A percentile compares a stretch with the other conserved stretches of the same genome.
Evolutionary conservation across 2,888 invertebrate species (phyloP).

Genomic region (Fabriciana adippe): DNA sequence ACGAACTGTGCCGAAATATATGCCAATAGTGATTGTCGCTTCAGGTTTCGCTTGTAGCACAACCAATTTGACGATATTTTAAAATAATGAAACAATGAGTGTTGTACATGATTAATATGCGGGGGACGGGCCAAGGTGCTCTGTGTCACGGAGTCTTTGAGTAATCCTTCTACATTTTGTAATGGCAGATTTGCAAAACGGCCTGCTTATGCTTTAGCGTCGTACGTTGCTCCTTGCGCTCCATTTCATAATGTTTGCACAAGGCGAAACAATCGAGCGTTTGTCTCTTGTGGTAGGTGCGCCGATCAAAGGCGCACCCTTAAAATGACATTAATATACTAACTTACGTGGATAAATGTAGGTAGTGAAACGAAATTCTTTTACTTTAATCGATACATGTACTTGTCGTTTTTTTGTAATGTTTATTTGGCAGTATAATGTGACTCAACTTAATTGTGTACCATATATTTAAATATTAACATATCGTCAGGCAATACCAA

Average conservation of each 20-base stretch:
- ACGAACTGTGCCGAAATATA: conserved; percentile 52
- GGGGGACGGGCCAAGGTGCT: conserved; percentile 48
- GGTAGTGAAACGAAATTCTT: background rate
- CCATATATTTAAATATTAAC: conserved; percentile 20
- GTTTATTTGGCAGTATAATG: background rate
- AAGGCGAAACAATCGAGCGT: conserved; percentile 61
- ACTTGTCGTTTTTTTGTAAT: background rate
- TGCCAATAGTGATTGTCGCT: conserved; percentile 13
- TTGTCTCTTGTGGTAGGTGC: conserved; percentile 56
- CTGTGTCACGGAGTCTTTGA: conserved; percentile 50
- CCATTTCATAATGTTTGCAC: conserved; percentile 76
- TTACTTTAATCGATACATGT: background rate
- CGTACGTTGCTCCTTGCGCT: conserved; percentile 65
- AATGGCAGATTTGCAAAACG: conserved; percentile 66
- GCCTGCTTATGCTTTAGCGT: conserved; percentile 59
- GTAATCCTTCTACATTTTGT: conserved; percentile 64
- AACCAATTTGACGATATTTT: conserved; percentile 49
- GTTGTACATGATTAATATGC: conserved; percentile 61
- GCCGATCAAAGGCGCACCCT: conserved; percentile 33
- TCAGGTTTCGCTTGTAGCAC: background rate
- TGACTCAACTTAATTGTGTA: background rate
- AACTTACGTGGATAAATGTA: background rate
- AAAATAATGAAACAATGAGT: conserved; percentile 57
- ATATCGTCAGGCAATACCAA: conserved; percentile 29
- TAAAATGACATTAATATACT: conserved; percentile 23